These are phyloP conservation scores for Syrmaticus mikado DNA, from an alignment of 2,113 vertebrate genomes.

Conservation along the genomic window DNA sequence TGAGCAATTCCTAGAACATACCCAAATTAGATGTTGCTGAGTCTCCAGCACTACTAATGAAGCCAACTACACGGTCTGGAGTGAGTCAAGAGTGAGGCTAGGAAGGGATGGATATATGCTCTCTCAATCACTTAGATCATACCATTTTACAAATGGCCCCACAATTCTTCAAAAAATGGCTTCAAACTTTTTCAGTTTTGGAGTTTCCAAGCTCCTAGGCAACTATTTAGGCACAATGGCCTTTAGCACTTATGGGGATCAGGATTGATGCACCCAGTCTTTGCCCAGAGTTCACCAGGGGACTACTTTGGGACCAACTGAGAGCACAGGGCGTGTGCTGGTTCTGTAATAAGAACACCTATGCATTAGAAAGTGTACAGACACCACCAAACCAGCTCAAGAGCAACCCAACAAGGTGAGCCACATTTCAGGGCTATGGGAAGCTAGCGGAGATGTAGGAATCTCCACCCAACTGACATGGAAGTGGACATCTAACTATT, in stretches of 20 bases:
- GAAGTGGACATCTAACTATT: fast-evolving
- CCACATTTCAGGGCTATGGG: not conserved
- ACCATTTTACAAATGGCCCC: fast-evolving
- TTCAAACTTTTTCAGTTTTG: not conserved
- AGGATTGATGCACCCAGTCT: fast-evolving
- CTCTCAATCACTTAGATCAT: not conserved
- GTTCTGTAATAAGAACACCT: not conserved
- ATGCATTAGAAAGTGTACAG: not conserved
- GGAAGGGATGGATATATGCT: not conserved
- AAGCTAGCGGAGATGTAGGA: not conserved
- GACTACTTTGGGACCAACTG: fast-evolving
- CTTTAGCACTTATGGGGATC: fast-evolving
- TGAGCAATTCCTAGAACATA: not conserved
- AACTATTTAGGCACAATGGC: not conserved
- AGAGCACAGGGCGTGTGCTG: fast-evolving
- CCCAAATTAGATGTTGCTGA: not conserved
- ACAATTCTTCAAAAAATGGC: not conserved
- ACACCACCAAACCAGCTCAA: not conserved
- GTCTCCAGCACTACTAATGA: not conserved
- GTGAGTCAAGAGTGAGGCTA: not conserved
- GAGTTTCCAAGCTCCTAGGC: not conserved
- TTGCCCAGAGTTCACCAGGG: not conserved
- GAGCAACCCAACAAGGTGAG: fast-evolving
- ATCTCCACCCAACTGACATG: fast-evolving
- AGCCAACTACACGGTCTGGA: not conserved